A percentile compares a stretch with the other conserved stretches of the same genome.
Conservation (phyloP, 2,888 invertebrate genomes). For the Caenorhabditis sp. region DNA sequence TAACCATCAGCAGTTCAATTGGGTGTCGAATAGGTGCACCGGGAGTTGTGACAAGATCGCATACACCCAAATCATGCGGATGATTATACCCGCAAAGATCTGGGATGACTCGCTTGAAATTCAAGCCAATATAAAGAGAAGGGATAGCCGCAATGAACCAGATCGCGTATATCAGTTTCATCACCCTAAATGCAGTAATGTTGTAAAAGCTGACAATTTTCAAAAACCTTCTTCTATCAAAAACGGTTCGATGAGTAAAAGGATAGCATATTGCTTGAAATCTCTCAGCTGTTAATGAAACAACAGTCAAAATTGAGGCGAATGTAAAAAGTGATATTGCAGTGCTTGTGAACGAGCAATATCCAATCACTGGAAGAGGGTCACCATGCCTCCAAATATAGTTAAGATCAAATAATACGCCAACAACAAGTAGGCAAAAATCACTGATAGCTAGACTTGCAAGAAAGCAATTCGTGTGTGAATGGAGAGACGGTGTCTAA, state of each 20-base stretch:
- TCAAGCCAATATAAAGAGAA: constrained; percentile 64
- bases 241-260: constrained; percentile 51
- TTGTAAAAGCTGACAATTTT: constrained; percentile 3
- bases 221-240: constrained; percentile 24
- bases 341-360: constrained; percentile 64
- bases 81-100: constrained; percentile 67
- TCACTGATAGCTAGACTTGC: constrained; percentile 64
- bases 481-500: constrained; percentile 58
- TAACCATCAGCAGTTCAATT: constrained; percentile 52
- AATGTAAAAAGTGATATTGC: constrained; percentile 68
- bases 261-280: constrained; percentile 69
- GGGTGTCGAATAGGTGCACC: constrained; percentile 44
- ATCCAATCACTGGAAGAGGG: constrained; percentile 57
- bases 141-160: constrained; percentile 65
- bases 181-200: constrained; percentile 47
- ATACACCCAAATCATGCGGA: constrained; percentile 52
- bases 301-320: constrained; percentile 68
- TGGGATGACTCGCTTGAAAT: constrained; percentile 62
- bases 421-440: constrained; percentile 60
- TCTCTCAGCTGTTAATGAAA: constrained; percentile 63
- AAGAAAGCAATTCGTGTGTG: constrained; percentile 69
- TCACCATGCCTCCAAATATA: constrained; percentile 60
- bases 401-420: constrained; percentile 67
- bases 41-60: constrained; percentile 58
- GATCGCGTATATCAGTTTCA: constrained; percentile 52